Base-by-base conservation (phyloP, 2,797 vertebrate genomes). In the Argya squamiceps region DNA sequence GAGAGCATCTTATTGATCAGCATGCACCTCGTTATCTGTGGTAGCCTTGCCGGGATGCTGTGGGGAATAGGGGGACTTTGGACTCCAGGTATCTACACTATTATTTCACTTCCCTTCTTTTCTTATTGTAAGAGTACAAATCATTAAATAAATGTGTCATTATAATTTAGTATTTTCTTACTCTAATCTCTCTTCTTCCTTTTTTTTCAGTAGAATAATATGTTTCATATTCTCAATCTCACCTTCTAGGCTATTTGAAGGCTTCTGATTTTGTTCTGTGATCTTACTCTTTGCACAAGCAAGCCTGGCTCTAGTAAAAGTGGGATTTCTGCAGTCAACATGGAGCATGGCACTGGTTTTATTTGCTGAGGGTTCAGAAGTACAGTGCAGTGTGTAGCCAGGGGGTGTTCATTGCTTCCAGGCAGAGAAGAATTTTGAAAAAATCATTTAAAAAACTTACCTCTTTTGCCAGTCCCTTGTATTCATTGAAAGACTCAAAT, bases 1-100 rank as follows among this genome's bases (percentile, higher is more conserved):
- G 86, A 93, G 84, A 89, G 89, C 88, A 93, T 53, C 58, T 8
- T 88, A 93, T 85, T 94, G 95, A 94, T 95, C 84, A 92, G 90
- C 63, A 89, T 32, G 37, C 44, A 71, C 87, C 91, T 93, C 0
- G 0, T 93, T 96, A 95, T 91, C 89, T 79, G 52, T 49, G 47
- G 11, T 46, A 36, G 70, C 44, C 88, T 67, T 71, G 70, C 68
- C 83, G 74, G 41, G 60, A 41, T 79, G 36, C 75, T 39, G 60
- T 64, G 52, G 62, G 64, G 63, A 24, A 29, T 3, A 63, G 11
- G 27, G 21, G 13, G 11, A 20, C 37, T 92, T 63, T 29, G 63
- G 70, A 4, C 49, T 68, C 8, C 36, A 27, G 44, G 9, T 27
- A 39, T 50, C 50, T 34, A 10, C 15, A 6, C 5, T 50, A 3